These are phyloP conservation scores for Zaprionus ornatus DNA, from an alignment of 1,140 invertebrate species.

Conservation along the genomic window DNA sequence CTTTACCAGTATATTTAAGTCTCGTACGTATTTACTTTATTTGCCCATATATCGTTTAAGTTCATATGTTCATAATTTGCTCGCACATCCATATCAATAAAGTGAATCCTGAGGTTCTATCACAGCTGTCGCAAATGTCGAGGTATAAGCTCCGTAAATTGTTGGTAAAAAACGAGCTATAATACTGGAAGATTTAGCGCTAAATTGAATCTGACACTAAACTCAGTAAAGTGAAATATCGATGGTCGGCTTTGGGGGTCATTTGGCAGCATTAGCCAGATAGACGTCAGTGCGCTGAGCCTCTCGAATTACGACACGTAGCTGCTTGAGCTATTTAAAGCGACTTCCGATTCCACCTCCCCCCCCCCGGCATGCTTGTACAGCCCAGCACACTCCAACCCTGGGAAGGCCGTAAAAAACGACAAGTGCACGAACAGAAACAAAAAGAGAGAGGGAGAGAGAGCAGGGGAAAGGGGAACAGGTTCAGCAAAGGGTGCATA, in stretches of 20 bases:
- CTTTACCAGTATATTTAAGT: too few relatives aligned
- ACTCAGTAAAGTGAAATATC: slow-evolving; percentile 71
- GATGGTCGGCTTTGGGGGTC: slow-evolving; percentile 65
- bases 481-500: slow-evolving; percentile 70
- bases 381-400: background rate
- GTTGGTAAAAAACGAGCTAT: slow-evolving; percentile 32
- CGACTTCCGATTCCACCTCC: slow-evolving; percentile 26
- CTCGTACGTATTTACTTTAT: background rate
- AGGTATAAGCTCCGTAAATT: slow-evolving; percentile 28
- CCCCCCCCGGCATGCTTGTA: background rate
- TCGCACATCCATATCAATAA: slow-evolving; percentile 1
- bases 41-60: background rate
- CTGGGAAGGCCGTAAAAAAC: slow-evolving; percentile 54
- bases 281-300: slow-evolving; percentile 49
- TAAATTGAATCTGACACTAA: slow-evolving; percentile 70
- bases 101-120: background rate
- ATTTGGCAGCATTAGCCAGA: slow-evolving; percentile 67
- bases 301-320: slow-evolving; percentile 62
- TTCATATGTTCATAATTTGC: slow-evolving; percentile 1
- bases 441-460: background rate
- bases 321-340: slow-evolving; percentile 37
- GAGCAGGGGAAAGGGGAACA: background rate
- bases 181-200: slow-evolving; percentile 33
- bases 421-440: slow-evolving; percentile 60
- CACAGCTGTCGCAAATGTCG: slow-evolving; percentile 22